Conservation (phyloP, 37 sponge, comb jelly and placozoan genomes). For the Beroe ovata region DNA sequence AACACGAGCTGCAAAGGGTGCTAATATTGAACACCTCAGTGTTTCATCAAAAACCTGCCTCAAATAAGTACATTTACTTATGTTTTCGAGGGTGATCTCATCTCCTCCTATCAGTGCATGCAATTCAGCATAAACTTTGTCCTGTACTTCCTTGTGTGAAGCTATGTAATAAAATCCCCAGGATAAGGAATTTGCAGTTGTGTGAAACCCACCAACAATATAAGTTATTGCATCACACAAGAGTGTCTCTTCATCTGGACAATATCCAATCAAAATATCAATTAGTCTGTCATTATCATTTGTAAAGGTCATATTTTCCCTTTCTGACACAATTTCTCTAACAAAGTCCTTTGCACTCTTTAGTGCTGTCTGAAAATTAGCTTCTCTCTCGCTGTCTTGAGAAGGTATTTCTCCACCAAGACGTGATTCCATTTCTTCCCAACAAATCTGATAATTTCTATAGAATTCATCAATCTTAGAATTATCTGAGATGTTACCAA, state of each 20-base stretch:
- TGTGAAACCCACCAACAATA: constrained; percentile 89
- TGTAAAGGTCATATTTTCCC: constrained; percentile 43
- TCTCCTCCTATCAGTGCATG: not conserved
- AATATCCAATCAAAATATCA: constrained; percentile 24
- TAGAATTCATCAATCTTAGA: constrained; percentile 19
- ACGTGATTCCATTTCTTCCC: constrained; percentile 73
- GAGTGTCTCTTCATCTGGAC: constrained; percentile 65
- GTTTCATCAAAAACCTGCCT: constrained; percentile 85
- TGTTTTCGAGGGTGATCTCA: not conserved
- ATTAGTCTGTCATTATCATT: constrained; percentile 60
- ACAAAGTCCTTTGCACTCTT: constrained; percentile 47
- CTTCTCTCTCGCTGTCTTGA: constrained; percentile 73
- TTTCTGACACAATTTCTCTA: constrained; percentile 29
- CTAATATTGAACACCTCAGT: constrained; percentile 78
- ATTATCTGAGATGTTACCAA: constrained; percentile 2
- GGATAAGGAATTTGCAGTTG: constrained; percentile 76
- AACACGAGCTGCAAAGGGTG: constrained; percentile 82
- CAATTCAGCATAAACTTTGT: constrained; percentile 71
- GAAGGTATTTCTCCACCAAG: constrained; percentile 69
- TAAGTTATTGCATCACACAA: constrained; percentile 72
- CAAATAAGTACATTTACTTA: constrained; percentile 69
- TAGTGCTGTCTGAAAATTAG: constrained; percentile 70
- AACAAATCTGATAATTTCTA: constrained; percentile 56
- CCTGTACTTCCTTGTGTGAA: constrained; percentile 70
- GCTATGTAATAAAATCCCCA: constrained; percentile 73